Percentiles rank a stretch among this genome's conserved stretches.
phyloP scores from a whole-genome alignment of 2,888 invertebrate species.

The Lamellibrachia columna region DNA sequence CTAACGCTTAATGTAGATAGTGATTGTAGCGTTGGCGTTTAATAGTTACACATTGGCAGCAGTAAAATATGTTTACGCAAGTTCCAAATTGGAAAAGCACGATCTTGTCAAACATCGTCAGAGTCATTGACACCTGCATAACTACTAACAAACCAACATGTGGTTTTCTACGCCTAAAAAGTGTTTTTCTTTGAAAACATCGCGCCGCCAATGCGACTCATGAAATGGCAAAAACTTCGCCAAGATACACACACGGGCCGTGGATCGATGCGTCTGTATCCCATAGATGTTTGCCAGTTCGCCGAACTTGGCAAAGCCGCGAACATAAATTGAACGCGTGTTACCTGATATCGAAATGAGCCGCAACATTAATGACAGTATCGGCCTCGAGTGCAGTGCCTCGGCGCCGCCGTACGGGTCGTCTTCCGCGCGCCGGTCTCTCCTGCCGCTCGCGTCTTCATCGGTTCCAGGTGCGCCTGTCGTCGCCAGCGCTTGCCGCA shows the following conservation, averaged over 20 bases:
- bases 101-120: neutral
- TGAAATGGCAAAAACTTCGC: conserved; percentile 11
- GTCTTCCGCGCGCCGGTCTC: neutral
- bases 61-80: neutral
- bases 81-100: neutral
- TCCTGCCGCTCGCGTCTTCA: neutral
- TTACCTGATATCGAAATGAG: conserved; percentile 5
- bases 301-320: neutral
- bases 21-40: neutral
- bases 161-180: neutral
- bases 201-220: neutral
- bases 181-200: neutral
- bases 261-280: neutral
- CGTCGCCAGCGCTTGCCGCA: neutral
- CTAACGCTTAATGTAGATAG: neutral
- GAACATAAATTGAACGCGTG: neutral
- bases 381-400: neutral
- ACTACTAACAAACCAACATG: neutral
- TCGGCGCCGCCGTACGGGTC: neutral
- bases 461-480: neutral
- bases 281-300: neutral
- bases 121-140: neutral
- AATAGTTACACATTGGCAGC: neutral
- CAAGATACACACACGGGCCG: neutral
- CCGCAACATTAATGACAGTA: neutral